These are phyloP conservation scores for Dryobotodes eremita DNA, from an alignment of 2,888 invertebrate genomes.

Conservation along the genomic window DNA sequence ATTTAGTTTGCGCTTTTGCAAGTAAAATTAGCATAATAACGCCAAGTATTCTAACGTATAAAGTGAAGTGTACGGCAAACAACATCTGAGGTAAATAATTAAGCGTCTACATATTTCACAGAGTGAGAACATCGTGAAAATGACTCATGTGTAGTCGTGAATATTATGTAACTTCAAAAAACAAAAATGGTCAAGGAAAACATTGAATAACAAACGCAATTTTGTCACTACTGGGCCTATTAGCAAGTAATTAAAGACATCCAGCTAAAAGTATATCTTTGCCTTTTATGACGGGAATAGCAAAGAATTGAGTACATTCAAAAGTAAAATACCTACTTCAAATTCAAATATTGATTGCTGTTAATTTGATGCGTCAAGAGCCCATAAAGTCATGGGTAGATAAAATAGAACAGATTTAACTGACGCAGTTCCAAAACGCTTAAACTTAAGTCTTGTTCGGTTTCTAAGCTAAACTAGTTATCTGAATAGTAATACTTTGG, in stretches of 20 bases:
- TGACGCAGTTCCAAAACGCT: not conserved
- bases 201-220: not conserved
- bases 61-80: not conserved
- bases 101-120: conserved; percentile 1
- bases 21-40: conserved; percentile 37
- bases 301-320: not conserved
- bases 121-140: not conserved
- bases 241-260: not conserved
- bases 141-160: not conserved
- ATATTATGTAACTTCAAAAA: not conserved
- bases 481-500: not conserved
- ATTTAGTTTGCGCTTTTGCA: conserved; percentile 40
- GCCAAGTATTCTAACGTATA: conserved; percentile 15
- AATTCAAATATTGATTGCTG: not conserved
- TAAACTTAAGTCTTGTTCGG: not conserved
- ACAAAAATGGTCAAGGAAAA: not conserved
- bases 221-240: no score
- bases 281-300: not conserved
- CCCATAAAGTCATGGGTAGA: not conserved
- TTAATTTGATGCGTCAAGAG: not conserved
- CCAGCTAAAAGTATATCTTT: not conserved
- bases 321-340: not conserved
- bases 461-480: not conserved
- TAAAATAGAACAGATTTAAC: not conserved
- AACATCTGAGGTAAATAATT: conserved; percentile 6